Evolutionary conservation across 2,797 vertebrate species (phyloP), one percentile per base, ranked within the genome.

Genomic region (Acropternis orthonyx): DNA sequence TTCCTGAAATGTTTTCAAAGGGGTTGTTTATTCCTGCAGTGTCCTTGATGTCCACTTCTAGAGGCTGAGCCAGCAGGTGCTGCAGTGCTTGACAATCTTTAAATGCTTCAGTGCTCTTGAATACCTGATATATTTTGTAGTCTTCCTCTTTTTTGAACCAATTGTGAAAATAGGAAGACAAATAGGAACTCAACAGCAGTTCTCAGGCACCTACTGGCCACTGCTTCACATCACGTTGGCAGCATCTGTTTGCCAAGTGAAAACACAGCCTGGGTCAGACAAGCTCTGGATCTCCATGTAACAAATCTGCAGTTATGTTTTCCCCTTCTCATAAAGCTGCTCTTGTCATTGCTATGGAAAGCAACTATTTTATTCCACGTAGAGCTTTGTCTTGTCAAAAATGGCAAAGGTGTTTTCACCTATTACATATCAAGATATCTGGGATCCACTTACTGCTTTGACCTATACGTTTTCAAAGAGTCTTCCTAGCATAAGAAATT

Each of bases 81-180:
- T 92, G 85, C 92, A 92, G 46, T 71, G 75, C 93, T 88, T 94
- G 93, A 94, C 91, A 93, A 65, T 75, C 85, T 89, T 95, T 81
- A 92, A 95, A 95, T 94, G 86, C 84, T 91, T 91, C 81, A 78
- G 1, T 85, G 85, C 66, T 95, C 87, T 77, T 58, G 76, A 96
- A 83, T 46, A 59, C 23, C 43, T 77, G 52, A 39, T 75, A 67
- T 34, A 81, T 95, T 83, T 93, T 85, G 51, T 79, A 91, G 43
- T 11, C 46, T 58, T 82, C 55, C 48, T 93, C 85, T 24, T 84
- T 67, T 76, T 68, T 54, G 61, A 84, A 93, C 37, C 19, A 55
- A 28, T 66, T 93, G 75, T 89, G 76, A 77, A 90, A 95, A 92
- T 21, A 10, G 73, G n/a, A 74, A 73, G 52, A 83, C 81, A 61